Evolutionary conservation across 2,888 invertebrate species (phyloP).

Genomic region (Parnassius mnemosyne): DNA sequence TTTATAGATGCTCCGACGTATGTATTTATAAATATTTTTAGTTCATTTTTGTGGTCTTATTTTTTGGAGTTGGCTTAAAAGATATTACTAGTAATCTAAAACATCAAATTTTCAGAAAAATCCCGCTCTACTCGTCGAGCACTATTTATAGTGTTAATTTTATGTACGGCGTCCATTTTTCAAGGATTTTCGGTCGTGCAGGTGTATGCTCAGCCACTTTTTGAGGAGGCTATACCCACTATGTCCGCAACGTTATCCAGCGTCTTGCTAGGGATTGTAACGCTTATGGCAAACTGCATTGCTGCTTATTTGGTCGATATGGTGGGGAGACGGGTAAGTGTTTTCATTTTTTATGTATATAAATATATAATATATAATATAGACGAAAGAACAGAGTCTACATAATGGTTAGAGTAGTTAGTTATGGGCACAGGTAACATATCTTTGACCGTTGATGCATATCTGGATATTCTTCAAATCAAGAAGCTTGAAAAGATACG

Average conservation of each 20-base stretch:
- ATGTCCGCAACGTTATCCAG: slow-evolving; percentile 38
- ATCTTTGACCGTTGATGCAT: too few species aligned
- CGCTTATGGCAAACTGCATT: slow-evolving; percentile 34
- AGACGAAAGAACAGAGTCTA: too few species aligned
- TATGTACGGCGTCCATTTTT: slow-evolving; percentile 44
- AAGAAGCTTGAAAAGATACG: too few species aligned
- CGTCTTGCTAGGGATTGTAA: slow-evolving; percentile 37
- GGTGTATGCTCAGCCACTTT: slow-evolving; percentile 40
- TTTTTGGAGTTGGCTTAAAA: too few species aligned
- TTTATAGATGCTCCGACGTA: too few species aligned
- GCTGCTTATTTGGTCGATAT: slow-evolving; percentile 51
- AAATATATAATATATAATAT: too few species aligned
- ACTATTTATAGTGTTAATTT: slow-evolving; percentile 37
- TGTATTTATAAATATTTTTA: too few species aligned
- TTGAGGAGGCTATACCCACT: slow-evolving; percentile 36
- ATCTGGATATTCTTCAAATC: too few species aligned
- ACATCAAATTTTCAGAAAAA: slow-evolving; percentile 39
- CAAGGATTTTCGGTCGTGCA: slow-evolving; percentile 41
- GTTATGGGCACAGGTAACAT: too few species aligned
- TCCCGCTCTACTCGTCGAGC: slow-evolving; percentile 50
- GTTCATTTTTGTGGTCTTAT: too few species aligned
- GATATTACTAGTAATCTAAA: too few species aligned
- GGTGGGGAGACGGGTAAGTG: slow-evolving; percentile 51
- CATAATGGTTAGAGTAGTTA: too few species aligned
- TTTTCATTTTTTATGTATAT: neutral